Evolutionary conservation across 2,797 vertebrate species (phyloP), one percentile per base, ranked within the genome.

Genomic region (Enoplosus armatus): DNA sequence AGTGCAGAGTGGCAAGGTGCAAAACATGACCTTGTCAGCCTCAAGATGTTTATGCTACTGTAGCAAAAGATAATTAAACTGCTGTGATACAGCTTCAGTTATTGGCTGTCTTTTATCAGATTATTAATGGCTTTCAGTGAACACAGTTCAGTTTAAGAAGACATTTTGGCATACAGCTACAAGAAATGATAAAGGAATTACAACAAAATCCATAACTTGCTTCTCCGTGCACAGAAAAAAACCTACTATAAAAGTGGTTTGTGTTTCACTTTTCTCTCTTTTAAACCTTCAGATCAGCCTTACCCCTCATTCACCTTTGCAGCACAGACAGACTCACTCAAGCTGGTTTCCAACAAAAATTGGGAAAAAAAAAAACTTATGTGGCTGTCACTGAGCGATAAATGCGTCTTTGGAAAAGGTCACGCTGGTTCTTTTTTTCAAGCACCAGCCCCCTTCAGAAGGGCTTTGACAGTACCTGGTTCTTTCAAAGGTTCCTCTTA

Each of bases 391-490:
- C 45, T 24, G 55, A 72, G 72, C 69, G 54, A 87, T 89, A 80
- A 83, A 73, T 82, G 82, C 14, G 9, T 75, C 68, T 79, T 64
- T 85, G 51, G 71, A 70, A 85, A 88, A 89, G 79, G 80, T 84
- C 82, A 72, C 8, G 2, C 39, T 29, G 72, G 27, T 68, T 72
- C 33, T 80, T 69, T 81, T 76, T 74, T 89, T 77, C 45, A 79
- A 77, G 63, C 75, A 71, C 33, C 82, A 71, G 82, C 74, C 58
- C 87, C 62, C 72, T 70, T 48, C 9, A 10, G 33, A 77, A 79
- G 86, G 72, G 24, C 59, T 80, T 78, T 75, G 54, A 67, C 58
- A 39, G 85, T 22, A 65, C 69, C 61, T 54, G 48, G 8, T 35
- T 81, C 47, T 75, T 77, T 88, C 22, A 63, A 65, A 77, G 24